A percentile compares a stretch with the other conserved stretches of the same genome.
phyloP scores from a whole-genome alignment of 1,140 invertebrate species.

The Drosophila ironensis region DNA sequence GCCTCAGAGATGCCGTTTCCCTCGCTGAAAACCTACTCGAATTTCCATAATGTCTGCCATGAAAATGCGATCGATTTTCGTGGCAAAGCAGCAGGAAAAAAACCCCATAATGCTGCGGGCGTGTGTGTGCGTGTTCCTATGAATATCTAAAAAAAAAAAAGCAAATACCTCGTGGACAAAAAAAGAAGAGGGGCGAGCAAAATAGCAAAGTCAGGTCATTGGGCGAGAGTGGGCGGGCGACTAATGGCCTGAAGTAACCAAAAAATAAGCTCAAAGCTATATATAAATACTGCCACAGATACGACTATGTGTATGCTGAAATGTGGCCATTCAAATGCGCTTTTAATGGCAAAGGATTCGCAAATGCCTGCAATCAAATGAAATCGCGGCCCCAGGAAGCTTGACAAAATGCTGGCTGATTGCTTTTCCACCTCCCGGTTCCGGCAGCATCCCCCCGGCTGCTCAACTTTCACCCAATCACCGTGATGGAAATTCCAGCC shows the following conservation, averaged over 20 bases:
- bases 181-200: conserved; percentile 27
- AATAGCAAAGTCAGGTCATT: conserved; percentile 55
- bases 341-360: conserved; percentile 64
- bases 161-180: conserved; percentile 36
- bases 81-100: conserved; percentile 31
- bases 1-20: conserved; percentile 76
- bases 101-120: conserved; percentile 66
- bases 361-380: conserved; percentile 21
- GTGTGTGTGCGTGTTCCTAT: conserved; percentile 43
- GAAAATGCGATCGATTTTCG: conserved; percentile 79
- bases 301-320: conserved; percentile 4
- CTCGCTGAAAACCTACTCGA: conserved; percentile 66
- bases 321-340: conserved; percentile 46
- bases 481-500: conserved; percentile 36
- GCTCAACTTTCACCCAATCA: not conserved
- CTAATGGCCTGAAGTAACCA: conserved; percentile 36
- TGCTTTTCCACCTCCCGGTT: conserved; percentile 11
- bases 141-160: conserved; percentile 62
- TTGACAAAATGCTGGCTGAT: conserved; percentile 55
- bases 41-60: conserved; percentile 80
- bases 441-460: not conserved
- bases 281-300: conserved; percentile 42
- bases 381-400: conserved; percentile 16
- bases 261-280: conserved; percentile 44
- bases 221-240: conserved; percentile 29